Percentiles rank a stretch among this genome's conserved stretches.
Evolutionary conservation across 2,797 vertebrate species (phyloP).

Genomic region (Oryzias dopingdopingensis): DNA sequence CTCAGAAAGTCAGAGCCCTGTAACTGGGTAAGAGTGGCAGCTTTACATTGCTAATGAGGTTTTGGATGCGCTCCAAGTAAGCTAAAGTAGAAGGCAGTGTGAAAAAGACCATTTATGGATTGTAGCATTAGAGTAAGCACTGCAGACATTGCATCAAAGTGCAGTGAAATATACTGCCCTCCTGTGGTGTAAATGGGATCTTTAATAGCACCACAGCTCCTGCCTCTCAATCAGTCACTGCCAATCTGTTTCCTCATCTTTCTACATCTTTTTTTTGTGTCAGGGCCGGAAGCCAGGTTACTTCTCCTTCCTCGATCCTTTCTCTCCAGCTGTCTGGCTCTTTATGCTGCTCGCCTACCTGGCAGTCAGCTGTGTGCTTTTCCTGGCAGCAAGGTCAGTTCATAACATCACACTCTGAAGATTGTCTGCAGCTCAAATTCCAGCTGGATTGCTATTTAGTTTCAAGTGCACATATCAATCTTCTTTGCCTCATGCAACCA

Average conservation of each 20-base stretch:
- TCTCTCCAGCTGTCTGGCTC: conserved; percentile 87
- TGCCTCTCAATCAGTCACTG: conserved; percentile 70
- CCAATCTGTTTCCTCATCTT: conserved; percentile 20
- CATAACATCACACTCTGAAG: conserved; percentile 57
- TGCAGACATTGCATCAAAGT: conserved; percentile 44
- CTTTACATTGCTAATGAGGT: conserved; percentile 66
- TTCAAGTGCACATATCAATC: conserved; percentile 34
- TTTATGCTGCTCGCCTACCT: conserved; percentile 96
- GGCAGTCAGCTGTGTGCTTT: conserved; percentile 93
- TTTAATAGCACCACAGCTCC: conserved; percentile 27
- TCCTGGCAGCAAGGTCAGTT: conserved; percentile 90
- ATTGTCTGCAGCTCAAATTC: conserved; percentile 45
- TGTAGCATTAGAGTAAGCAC: conserved; percentile 57
- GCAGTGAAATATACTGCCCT: conserved; percentile 60
- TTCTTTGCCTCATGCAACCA: conserved; percentile 39
- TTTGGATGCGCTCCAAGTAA: conserved; percentile 47
- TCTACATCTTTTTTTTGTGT: conserved; percentile 67
- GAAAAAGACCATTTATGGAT: conserved; percentile 63
- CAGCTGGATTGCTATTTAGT: conserved; percentile 39
- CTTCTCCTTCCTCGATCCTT: conserved; percentile 96
- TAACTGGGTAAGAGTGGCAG: conserved; percentile 50
- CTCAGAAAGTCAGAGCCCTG: conserved; percentile 38
- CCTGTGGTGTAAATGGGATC: conserved; percentile 59
- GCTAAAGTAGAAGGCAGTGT: conserved; percentile 52
- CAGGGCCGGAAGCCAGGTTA: conserved; percentile 94